Base-by-base conservation (phyloP, 2,888 invertebrate genomes). In the Diarsia brunnea region DNA sequence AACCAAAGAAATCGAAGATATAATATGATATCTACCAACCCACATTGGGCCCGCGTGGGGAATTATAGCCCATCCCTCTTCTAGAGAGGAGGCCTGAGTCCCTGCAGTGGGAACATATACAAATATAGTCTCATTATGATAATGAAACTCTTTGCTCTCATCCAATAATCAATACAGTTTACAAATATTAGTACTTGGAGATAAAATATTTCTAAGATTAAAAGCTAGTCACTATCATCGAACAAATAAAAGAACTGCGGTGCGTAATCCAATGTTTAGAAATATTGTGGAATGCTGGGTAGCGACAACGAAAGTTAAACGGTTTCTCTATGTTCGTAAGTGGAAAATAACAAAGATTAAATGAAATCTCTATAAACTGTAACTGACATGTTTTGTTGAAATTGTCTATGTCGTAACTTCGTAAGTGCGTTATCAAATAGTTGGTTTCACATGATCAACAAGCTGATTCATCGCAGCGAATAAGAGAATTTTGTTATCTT, bases 341-440 rank as follows among this genome's bases (percentile, higher is more conserved):
- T 88, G 85, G 85, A 85, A 82, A 87, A 82, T 82, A 73, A 79
- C 79, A 69, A 65, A 75, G 72, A 85, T 88, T 87, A 77, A 43
- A 68, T 76, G 61, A 63, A 78, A 79, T 75, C 67, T 58, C 43
- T 67, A 53, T 51, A 60, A 53, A 60, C n/a, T 31, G 58, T 67
- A 60, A 63, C 53, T 81, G 67, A 27, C 60, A 69, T 82, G 78
- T 71, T 73, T 63, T 73, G 78, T 85, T 66, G 72, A 73, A 70
- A 31, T 63, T 51, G 45, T 73, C 31, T 65, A 38, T 75, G 71
- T 64, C 68, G 75, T 64, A 75, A 77, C 27, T 43, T 64, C 68
- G 75, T 64, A 75, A 77, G 38, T 43, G 27, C 31, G 53, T 77
- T 73, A 78, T 82, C 86, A 82, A 72, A 75, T 47, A 68, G 24